Evolutionary conservation across 2,888 invertebrate species (phyloP).

Genomic region (Pemphredon lugubris): DNA sequence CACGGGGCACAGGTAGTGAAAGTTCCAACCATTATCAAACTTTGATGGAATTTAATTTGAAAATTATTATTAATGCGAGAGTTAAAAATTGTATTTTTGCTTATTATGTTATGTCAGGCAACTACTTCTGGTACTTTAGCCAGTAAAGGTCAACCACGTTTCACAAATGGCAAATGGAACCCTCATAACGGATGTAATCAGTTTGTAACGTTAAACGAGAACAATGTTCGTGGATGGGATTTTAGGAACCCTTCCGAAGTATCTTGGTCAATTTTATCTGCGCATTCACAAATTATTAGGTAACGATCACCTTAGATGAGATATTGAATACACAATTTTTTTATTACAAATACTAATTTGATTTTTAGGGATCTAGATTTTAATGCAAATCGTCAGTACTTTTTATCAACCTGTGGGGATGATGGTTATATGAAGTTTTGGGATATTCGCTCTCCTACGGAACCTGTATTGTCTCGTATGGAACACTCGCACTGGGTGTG

Average conservation of each 20-base stretch:
- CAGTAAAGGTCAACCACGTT: conserved; percentile 89
- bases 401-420: conserved; percentile 96
- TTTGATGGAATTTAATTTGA: background rate
- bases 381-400: conserved; percentile 98
- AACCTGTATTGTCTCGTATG: conserved; percentile 90
- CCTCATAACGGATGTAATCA: conserved; percentile 94
- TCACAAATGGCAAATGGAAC: conserved; percentile 95
- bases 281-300: conserved; percentile 92
- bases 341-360: no score
- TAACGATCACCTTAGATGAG: conserved; percentile 51
- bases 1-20: conserved; percentile 78
- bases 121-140: conserved; percentile 81
- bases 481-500: conserved; percentile 97
- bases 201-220: conserved; percentile 93
- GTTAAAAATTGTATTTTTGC: no score
- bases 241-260: conserved; percentile 88
- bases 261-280: conserved; percentile 92
- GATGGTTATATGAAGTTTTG: conserved; percentile 97
- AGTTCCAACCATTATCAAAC: no score
- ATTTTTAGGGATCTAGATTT: conserved; percentile 92
- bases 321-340: background rate
- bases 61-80: background rate
- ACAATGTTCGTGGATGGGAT: conserved; percentile 93
- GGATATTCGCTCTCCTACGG: conserved; percentile 93
- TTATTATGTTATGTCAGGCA: conserved; percentile 51